Evolutionary conservation across 2,797 vertebrate species (phyloP).

Genomic region (Acomys russatus): DNA sequence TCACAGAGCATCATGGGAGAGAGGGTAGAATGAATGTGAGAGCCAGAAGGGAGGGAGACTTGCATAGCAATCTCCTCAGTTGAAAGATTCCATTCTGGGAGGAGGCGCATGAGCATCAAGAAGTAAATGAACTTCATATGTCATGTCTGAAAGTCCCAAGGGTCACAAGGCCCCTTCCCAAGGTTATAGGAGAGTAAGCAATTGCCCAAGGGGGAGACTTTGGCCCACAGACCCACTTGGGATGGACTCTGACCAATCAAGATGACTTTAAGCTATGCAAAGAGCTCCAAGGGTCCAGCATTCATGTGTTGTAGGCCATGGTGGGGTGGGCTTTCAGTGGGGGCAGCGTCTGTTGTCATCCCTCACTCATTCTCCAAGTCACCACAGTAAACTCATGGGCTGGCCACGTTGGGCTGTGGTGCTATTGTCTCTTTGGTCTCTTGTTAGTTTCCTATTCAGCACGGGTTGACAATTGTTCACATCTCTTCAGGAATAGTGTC

Average conservation of each 20-base stretch:
- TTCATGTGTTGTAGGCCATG: neutral
- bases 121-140: neutral
- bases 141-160: neutral
- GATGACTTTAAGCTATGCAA: neutral
- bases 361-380: neutral
- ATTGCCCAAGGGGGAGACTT: neutral
- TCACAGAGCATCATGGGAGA: neutral
- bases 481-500: neutral
- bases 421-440: neutral
- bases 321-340: fast-evolving
- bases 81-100: neutral
- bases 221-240: neutral
- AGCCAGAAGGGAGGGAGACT: neutral
- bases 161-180: neutral
- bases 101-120: neutral
- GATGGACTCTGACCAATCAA: neutral
- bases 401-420: neutral
- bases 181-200: neutral
- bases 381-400: neutral
- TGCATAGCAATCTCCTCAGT: neutral
- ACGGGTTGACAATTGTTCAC: neutral
- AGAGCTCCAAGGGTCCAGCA: neutral
- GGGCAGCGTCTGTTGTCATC: neutral
- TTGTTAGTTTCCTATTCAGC: neutral
- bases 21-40: neutral